A percentile compares a stretch with the other conserved stretches of the same genome.
Evolutionary conservation across 1,140 invertebrate genomes (phyloP).

Genomic region (Medauroidea extradentata): DNA sequence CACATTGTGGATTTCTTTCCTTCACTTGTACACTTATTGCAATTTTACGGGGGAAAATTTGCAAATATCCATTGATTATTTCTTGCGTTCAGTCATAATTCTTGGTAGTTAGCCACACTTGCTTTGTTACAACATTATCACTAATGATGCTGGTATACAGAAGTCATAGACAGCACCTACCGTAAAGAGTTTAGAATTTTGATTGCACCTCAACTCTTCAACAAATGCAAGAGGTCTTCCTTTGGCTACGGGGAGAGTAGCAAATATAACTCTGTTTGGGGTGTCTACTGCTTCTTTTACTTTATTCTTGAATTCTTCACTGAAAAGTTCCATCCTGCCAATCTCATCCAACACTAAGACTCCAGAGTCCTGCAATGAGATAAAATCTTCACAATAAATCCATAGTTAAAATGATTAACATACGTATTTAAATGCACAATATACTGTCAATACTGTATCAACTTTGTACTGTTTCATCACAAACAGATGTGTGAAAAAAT

Average conservation of each 20-base stretch:
- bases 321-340: conserved; percentile 51
- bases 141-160: too few species aligned
- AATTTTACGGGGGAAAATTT: too few species aligned
- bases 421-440: neutral
- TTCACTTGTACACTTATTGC: too few species aligned
- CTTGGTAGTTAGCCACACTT: too few species aligned
- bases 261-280: conserved; percentile 30
- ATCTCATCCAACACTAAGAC: conserved; percentile 46
- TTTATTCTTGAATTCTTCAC: conserved; percentile 37
- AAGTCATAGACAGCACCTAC: too few species aligned
- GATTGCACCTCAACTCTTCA: conserved; percentile 19
- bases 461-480: neutral
- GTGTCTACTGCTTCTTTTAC: conserved; percentile 32
- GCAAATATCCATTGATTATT: too few species aligned
- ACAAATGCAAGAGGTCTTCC: conserved; percentile 39
- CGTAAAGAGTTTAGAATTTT: too few species aligned
- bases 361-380: neutral
- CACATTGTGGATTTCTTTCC: too few species aligned
- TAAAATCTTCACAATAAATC: neutral
- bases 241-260: conserved; percentile 42
- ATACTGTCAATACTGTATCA: neutral
- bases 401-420: neutral
- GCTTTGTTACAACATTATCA: too few species aligned
- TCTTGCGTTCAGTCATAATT: too few species aligned
- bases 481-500: neutral